phyloP scores from a whole-genome alignment of 2,113 vertebrate species.

The Syrrhaptes paradoxus region DNA sequence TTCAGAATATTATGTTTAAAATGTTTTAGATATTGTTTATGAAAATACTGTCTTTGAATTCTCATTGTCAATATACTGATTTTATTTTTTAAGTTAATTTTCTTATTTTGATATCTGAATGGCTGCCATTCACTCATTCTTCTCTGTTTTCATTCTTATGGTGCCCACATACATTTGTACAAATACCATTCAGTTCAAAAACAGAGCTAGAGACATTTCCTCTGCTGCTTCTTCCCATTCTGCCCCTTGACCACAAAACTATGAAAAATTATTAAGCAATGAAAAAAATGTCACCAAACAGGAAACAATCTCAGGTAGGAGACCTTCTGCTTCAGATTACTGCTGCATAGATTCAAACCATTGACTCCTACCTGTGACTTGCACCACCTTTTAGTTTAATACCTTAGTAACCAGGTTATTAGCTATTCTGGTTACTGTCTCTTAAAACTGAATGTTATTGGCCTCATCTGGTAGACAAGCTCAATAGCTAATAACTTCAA shows the following conservation, averaged over 20 bases:
- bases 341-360: background rate
- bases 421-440: background rate
- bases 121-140: background rate
- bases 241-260: background rate
- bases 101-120: background rate
- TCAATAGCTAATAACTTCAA: too few relatives aligned
- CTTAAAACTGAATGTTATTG: background rate
- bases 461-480: background rate
- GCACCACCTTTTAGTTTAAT: background rate
- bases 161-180: rapidly evolving
- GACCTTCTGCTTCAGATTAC: background rate
- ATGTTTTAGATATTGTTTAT: background rate
- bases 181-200: background rate
- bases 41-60: background rate
- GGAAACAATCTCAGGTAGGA: background rate
- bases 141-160: background rate
- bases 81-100: background rate
- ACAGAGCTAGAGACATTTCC: background rate
- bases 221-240: background rate
- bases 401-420: background rate
- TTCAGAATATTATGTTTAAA: background rate
- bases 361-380: background rate
- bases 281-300: background rate
- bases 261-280: background rate
- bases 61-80: background rate